A percentile compares a stretch with the other conserved stretches of the same genome.
These are phyloP conservation scores for Carabus problematicus DNA, from an alignment of 2,888 invertebrate species.

Conservation along the genomic window DNA sequence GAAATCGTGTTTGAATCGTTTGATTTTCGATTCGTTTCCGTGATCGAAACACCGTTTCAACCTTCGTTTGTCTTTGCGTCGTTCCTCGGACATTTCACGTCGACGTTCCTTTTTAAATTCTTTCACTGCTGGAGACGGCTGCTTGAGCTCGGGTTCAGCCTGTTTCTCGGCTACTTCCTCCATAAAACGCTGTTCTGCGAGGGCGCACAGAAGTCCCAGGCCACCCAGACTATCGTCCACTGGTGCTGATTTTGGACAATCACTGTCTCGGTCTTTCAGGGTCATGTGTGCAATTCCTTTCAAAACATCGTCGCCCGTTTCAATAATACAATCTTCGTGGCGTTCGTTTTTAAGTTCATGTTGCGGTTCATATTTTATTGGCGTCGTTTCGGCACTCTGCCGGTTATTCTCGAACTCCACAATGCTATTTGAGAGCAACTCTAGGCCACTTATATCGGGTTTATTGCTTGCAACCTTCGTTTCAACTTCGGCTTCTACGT, in stretches of 20 bases:
- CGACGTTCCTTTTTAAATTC: slow-evolving; percentile 47
- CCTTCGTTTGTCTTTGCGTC: slow-evolving; percentile 61
- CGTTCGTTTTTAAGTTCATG: slow-evolving; percentile 57
- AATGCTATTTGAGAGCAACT: slow-evolving; percentile 84
- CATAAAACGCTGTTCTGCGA: slow-evolving; percentile 84
- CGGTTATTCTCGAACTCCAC: slow-evolving; percentile 73
- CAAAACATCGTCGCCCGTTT: slow-evolving; percentile 46
- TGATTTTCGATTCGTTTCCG: slow-evolving; percentile 55
- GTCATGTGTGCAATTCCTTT: slow-evolving; percentile 49
- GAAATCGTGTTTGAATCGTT: slow-evolving; percentile 54
- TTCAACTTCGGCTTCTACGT: slow-evolving; percentile 30
- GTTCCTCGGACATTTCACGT: slow-evolving; percentile 47
- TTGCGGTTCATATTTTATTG: slow-evolving; percentile 48
- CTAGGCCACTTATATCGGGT: slow-evolving; percentile 81
- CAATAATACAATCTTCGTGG: slow-evolving; percentile 44
- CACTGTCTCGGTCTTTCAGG: slow-evolving; percentile 57
- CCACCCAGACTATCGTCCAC: slow-evolving; percentile 65
- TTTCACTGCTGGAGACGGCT: slow-evolving; percentile 10
- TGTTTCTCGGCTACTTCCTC: slow-evolving; percentile 70
- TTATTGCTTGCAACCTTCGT: slow-evolving; percentile 44
- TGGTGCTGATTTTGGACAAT: slow-evolving; percentile 61
- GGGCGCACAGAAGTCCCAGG: slow-evolving; percentile 78
- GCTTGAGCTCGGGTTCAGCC: slow-evolving; percentile 44
- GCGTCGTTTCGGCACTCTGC: slow-evolving; percentile 52
- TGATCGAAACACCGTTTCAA: slow-evolving; percentile 43